Evolutionary conservation across 2,888 invertebrate genomes (phyloP).

Genomic region (Buathra laborator): DNA sequence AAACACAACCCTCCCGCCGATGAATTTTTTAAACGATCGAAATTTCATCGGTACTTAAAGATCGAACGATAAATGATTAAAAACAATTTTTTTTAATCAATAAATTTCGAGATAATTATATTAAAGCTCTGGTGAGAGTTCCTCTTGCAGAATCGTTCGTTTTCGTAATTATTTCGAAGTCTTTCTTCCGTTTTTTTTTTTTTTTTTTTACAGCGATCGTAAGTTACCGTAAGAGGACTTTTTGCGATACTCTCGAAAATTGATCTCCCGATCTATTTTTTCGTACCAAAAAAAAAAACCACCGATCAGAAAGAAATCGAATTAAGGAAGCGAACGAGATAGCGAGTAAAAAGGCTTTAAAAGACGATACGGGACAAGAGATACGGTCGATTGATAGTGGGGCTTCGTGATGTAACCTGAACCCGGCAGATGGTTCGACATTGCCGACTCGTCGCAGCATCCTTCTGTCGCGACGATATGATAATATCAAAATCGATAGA

Average conservation of each 20-base stretch:
- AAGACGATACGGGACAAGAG: conserved; percentile 28
- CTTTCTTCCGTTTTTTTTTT: background rate
- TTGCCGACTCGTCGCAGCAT: conserved; percentile 55
- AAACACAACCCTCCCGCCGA: background rate
- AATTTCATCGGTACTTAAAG: background rate
- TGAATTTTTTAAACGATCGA: background rate
- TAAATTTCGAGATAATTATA: background rate
- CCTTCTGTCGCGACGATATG: conserved; percentile 58
- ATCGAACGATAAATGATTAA: background rate
- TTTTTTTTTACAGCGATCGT: background rate
- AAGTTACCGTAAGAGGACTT: background rate
- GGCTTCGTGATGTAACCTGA: conserved; percentile 50
- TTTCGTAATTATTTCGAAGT: background rate
- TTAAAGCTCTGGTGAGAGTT: background rate
- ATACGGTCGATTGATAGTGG: conserved; percentile 54
- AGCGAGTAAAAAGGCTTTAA: conserved; percentile 12
- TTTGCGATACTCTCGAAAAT: background rate
- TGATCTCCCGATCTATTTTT: background rate
- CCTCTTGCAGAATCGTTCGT: background rate
- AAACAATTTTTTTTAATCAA: background rate
- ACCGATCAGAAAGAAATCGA: conserved; percentile 53
- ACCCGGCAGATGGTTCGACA: conserved; percentile 72
- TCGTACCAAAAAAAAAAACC: conserved; percentile 5
- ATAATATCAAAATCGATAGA: conserved; percentile 74
- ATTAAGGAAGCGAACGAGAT: conserved; percentile 39